Evolutionary conservation across 2,113 vertebrate species (phyloP), one percentile per base, ranked within the genome.

Genomic region (Nesoenas mayeri): DNA sequence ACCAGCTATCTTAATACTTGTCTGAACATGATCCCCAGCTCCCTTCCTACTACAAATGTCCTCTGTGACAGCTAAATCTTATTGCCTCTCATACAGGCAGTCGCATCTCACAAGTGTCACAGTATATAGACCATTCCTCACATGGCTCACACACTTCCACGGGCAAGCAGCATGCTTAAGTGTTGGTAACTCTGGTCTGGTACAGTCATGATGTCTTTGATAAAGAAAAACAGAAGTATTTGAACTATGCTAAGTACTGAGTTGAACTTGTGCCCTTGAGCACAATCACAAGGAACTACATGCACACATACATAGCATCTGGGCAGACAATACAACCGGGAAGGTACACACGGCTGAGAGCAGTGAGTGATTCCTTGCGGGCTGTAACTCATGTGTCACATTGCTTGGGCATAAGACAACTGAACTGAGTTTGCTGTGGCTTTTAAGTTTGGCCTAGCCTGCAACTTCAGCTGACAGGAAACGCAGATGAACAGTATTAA

Each of bases 321-420:
- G 51, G 53, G 36, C 31, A 80, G 40, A 53, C 7, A 8, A 62
- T 22, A 25, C 38, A 69, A 8, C 1, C 29, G 21, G 66, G 47
- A 85, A 53, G 11, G 38, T 17, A 31, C 26, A 25, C 14, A 16
- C 21, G 31, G 44, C 38, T 14, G 60, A 29, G 36, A 67, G 25
- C 44, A 47, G 31, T 2, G 26, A 28, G 24, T 3, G 32, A 3
- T 18, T 16, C 79, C 26, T 17, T 11, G 25, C 24, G n/a, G 10
- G 24, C 21, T 38, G 16, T 5, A 24, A 88, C 15, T 6, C 20
- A 2, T 0, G 1, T 3, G 31, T 44, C 38, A 29, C 3, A 14
- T 4, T 60, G 6, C 21, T 36, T 12, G 10, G 9, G 24, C 47
- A 15, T 6, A 18, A 50, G 14, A 47, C 57, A 69, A 19, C 25